phyloP scores from a whole-genome alignment of 2,113 vertebrate genomes.

The Malurus elegans region DNA sequence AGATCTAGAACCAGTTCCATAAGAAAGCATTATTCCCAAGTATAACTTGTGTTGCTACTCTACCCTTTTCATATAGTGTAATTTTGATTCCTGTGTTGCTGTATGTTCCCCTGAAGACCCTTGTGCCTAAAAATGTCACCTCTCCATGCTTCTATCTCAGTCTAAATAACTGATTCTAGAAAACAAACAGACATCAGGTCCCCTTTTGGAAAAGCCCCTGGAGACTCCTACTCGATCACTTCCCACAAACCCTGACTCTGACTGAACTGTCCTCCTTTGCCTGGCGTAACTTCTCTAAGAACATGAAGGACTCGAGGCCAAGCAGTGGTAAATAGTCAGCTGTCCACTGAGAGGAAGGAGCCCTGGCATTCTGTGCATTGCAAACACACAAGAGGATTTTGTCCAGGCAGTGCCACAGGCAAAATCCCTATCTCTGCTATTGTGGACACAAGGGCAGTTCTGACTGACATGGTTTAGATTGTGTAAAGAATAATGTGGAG shows the following conservation, averaged over 20 bases:
- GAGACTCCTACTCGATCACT: background rate
- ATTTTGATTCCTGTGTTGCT: background rate
- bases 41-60: background rate
- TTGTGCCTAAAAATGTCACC: background rate
- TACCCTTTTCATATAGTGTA: background rate
- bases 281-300: background rate
- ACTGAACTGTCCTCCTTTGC: background rate
- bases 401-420: background rate
- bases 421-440: background rate
- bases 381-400: background rate
- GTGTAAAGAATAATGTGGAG: background rate
- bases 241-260: background rate
- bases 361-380: background rate
- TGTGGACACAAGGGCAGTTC: background rate
- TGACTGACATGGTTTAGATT: background rate
- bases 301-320: background rate
- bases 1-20: background rate
- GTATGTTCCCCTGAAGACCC: background rate
- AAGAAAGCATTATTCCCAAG: background rate
- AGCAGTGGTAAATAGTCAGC: background rate
- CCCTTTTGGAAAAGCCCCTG: background rate
- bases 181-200: background rate
- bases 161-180: background rate
- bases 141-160: background rate
- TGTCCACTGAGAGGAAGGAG: background rate